Evolutionary conservation across 1,140 invertebrate genomes (phyloP).

Genomic region (Pissodes strobi): DNA sequence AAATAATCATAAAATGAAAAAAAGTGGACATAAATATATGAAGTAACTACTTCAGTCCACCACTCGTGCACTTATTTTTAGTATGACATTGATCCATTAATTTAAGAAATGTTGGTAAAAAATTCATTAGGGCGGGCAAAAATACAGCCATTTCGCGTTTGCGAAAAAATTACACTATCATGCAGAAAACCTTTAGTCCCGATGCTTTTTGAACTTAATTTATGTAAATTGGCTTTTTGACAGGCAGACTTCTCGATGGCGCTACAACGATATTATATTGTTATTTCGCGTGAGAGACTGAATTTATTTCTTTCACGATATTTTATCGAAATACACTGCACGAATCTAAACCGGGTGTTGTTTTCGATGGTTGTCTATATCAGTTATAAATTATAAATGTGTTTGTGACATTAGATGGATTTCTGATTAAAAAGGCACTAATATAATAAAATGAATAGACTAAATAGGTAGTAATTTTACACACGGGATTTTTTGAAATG

Average conservation of each 20-base stretch:
- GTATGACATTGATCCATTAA: too few species aligned
- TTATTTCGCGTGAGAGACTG: conserved; percentile 13
- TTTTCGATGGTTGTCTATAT: conserved; percentile 18
- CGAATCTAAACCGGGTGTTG: conserved; percentile 14
- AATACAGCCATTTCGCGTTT: too few species aligned
- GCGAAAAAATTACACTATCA: conserved; percentile 3
- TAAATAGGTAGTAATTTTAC: too few species aligned
- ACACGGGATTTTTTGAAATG: too few species aligned
- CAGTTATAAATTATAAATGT: conserved; percentile 13
- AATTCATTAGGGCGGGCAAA: too few species aligned
- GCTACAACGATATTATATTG: conserved; percentile 21
- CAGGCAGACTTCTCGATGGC: conserved; percentile 12
- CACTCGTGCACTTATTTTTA: too few species aligned
- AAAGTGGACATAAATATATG: too few species aligned
- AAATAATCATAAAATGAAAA: too few species aligned
- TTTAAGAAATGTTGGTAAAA: too few species aligned
- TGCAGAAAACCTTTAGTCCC: conserved; percentile 3
- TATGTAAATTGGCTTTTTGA: conserved; percentile 21
- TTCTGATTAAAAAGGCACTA: too few species aligned
- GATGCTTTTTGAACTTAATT: conserved; percentile 9
- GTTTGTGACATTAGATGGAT: background rate
- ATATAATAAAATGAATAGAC: too few species aligned
- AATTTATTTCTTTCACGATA: conserved; percentile 24
- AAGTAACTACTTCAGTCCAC: too few species aligned
- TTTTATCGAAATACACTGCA: conserved; percentile 4